Percentiles rank a stretch among this genome's conserved stretches.
Evolutionary conservation across 2,113 vertebrate genomes (phyloP).

Genomic region (Bolborhynchus lineola): DNA sequence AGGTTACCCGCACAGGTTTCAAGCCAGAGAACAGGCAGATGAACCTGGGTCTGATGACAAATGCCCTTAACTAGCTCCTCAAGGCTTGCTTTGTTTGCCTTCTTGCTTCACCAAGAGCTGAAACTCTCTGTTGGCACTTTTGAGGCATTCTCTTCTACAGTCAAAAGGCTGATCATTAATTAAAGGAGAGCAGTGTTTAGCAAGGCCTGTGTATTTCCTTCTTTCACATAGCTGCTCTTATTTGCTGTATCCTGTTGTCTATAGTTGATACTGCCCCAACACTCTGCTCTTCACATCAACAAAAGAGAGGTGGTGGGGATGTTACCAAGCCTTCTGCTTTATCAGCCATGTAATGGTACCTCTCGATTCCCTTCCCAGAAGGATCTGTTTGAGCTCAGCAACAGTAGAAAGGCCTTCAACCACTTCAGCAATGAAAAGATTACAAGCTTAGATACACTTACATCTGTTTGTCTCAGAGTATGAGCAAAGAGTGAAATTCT

Average conservation of each 20-base stretch:
- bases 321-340: neutral
- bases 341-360: rapidly evolving
- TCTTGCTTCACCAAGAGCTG: neutral
- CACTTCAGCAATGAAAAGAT: neutral
- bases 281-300: neutral
- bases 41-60: neutral
- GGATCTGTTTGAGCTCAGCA: neutral
- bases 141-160: neutral
- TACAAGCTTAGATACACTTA: neutral
- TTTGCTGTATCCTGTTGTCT: neutral
- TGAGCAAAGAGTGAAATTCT: neutral
- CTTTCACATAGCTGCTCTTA: neutral
- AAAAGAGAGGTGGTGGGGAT: neutral
- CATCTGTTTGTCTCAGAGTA: neutral
- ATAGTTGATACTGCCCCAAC: neutral
- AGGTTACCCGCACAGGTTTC: neutral
- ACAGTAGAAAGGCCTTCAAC: neutral
- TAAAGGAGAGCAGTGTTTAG: neutral
- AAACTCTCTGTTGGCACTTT: neutral
- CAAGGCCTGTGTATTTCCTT: neutral
- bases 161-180: neutral
- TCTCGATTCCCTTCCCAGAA: neutral
- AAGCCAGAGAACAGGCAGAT: neutral
- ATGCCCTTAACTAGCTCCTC: neutral
- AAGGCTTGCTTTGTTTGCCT: neutral